Evolutionary conservation across 1,140 invertebrate species (phyloP).

Genomic region (Saccostrea glomerata): DNA sequence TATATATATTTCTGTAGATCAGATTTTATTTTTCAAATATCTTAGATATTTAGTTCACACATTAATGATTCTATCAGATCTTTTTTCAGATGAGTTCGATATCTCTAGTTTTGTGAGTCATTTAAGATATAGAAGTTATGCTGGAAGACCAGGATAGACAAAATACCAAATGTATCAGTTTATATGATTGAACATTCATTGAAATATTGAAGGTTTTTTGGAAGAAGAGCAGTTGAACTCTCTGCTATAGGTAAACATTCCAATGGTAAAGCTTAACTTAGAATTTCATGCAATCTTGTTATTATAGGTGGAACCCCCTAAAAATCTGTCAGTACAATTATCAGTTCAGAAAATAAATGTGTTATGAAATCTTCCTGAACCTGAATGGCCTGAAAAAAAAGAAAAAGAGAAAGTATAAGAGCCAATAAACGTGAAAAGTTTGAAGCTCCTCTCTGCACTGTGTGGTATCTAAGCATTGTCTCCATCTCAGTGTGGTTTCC

Average conservation of each 20-base stretch:
- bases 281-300: neutral
- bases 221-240: neutral
- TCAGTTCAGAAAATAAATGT: neutral
- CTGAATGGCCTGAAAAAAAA: neutral
- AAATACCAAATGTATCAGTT: neutral
- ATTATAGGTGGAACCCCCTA: neutral
- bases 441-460: constrained; percentile 22
- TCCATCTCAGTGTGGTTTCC: constrained; percentile 18
- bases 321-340: constrained; percentile 22
- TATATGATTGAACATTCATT: no score
- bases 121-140: neutral
- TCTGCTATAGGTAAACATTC: neutral
- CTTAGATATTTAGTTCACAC: neutral
- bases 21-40: neutral
- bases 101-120: neutral
- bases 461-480: constrained; percentile 17
- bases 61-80: neutral
- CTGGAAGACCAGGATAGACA: neutral
- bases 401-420: neutral
- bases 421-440: constrained; percentile 9
- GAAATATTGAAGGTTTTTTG: neutral
- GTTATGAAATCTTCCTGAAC: neutral
- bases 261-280: neutral
- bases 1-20: neutral
- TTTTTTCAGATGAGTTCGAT: neutral